Conservation (phyloP, 2,888 invertebrate genomes). For the Harpalus rubripes region DNA sequence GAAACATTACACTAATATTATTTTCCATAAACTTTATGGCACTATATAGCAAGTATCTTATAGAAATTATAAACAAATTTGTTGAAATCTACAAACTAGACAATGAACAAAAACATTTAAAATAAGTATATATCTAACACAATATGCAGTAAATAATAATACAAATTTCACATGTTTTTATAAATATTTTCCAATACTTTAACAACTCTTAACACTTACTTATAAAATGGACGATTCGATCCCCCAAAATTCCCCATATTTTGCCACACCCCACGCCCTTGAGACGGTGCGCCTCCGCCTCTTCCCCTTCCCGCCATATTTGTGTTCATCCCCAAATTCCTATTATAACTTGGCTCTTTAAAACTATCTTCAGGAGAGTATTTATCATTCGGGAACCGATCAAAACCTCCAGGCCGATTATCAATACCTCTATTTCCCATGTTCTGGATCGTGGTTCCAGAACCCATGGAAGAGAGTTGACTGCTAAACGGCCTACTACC, state of each 20-base stretch:
- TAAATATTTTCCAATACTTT: no score
- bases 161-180: neutral
- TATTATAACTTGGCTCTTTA: slow-evolving; percentile 35
- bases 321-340: slow-evolving; percentile 7
- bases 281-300: neutral
- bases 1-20: neutral
- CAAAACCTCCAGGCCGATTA: slow-evolving; percentile 19
- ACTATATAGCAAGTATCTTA: neutral
- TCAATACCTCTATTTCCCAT: slow-evolving; percentile 34
- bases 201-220: neutral
- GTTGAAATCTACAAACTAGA: neutral
- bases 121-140: slow-evolving; percentile 4
- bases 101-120: slow-evolving; percentile 12
- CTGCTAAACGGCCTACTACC: slow-evolving; percentile 12
- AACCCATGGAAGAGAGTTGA: slow-evolving; percentile 7
- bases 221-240: slow-evolving; percentile 48
- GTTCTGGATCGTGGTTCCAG: slow-evolving; percentile 32
- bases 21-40: neutral
- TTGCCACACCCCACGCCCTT: neutral
- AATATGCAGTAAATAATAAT: neutral
- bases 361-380: slow-evolving; percentile 57
- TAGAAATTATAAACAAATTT: slow-evolving; percentile 14
- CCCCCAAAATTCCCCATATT: slow-evolving; percentile 36
- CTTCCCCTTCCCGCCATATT: slow-evolving; percentile 23
- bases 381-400: slow-evolving; percentile 19